Percentiles rank a stretch among this genome's conserved stretches.
phyloP scores from a whole-genome alignment of 2,888 invertebrate genomes.

The Agrenia bidenticulata region DNA sequence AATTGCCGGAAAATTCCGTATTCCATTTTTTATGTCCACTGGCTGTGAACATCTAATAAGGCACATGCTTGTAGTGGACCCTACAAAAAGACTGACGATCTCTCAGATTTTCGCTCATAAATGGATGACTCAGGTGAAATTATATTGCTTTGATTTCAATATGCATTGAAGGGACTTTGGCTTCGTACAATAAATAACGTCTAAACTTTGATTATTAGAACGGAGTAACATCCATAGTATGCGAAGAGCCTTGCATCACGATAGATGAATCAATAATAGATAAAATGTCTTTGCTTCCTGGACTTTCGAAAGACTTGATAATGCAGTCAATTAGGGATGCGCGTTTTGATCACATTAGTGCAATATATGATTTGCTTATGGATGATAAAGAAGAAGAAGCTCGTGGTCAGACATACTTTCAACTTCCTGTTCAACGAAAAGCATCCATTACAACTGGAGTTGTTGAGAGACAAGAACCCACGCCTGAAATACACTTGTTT shows the following conservation, averaged over 20 bases:
- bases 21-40: conserved; percentile 95
- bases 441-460: conserved; percentile 53
- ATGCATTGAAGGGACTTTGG: not conserved
- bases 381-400: conserved; percentile 60
- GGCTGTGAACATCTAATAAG: conserved; percentile 94
- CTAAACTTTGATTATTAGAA: conserved; percentile 7
- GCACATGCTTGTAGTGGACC: conserved; percentile 92
- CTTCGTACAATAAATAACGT: not conserved
- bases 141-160: not conserved
- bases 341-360: conserved; percentile 88
- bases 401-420: conserved; percentile 32
- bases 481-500: conserved; percentile 54
- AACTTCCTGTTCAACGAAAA: conserved; percentile 49
- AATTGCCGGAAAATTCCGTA: conserved; percentile 89
- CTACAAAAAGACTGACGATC: conserved; percentile 83
- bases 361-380: conserved; percentile 86
- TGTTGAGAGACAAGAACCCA: conserved; percentile 47
- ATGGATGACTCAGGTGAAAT: conserved; percentile 67
- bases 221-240: conserved; percentile 31
- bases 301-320: conserved; percentile 71
- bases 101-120: conserved; percentile 88
- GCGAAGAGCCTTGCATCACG: conserved; percentile 36
- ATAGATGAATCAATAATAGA: conserved; percentile 72
- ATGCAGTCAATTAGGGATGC: conserved; percentile 78
- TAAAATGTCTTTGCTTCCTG: conserved; percentile 78